phyloP scores from a whole-genome alignment of 2,113 vertebrate species.

The Rhipidura dahli region DNA sequence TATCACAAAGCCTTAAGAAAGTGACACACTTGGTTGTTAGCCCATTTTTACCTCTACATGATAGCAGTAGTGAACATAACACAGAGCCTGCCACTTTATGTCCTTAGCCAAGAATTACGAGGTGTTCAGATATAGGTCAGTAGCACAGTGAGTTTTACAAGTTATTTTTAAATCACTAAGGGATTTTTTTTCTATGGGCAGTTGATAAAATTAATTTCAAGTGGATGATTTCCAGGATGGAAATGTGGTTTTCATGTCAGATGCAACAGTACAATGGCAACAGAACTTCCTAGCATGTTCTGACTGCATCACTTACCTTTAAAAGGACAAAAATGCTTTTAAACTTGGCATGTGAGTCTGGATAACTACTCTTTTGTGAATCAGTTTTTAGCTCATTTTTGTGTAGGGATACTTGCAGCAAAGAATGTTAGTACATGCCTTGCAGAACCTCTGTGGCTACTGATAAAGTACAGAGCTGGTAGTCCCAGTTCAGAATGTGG shows the following conservation, averaged over 20 bases:
- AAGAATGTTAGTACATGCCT: not conserved
- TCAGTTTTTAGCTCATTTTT: not conserved
- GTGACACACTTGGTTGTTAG: not conserved
- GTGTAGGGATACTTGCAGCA: not conserved
- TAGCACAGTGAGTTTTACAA: slow-evolving; percentile 24
- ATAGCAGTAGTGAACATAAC: not conserved
- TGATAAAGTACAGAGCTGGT: not conserved
- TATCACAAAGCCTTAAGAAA: slow-evolving; percentile 3
- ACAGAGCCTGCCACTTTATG: not conserved
- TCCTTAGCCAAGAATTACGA: slow-evolving; percentile 1
- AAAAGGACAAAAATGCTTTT: not conserved
- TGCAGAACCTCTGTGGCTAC: not conserved
- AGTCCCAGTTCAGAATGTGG: not conserved
- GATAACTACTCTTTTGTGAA: not conserved
- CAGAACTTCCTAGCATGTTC: not conserved
- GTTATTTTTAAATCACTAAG: slow-evolving; percentile 28
- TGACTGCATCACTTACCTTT: not conserved
- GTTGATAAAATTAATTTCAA: slow-evolving; percentile 20
- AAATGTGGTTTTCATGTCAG: not conserved
- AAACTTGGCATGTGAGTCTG: not conserved
- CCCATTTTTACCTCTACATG: not conserved
- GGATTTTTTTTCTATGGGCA: not conserved
- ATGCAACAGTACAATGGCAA: not conserved
- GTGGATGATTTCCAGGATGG: not conserved
- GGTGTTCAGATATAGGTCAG: slow-evolving; percentile 48